Base-by-base conservation (phyloP, 2,888 invertebrate genomes). In the Melieria crassipennis region DNA sequence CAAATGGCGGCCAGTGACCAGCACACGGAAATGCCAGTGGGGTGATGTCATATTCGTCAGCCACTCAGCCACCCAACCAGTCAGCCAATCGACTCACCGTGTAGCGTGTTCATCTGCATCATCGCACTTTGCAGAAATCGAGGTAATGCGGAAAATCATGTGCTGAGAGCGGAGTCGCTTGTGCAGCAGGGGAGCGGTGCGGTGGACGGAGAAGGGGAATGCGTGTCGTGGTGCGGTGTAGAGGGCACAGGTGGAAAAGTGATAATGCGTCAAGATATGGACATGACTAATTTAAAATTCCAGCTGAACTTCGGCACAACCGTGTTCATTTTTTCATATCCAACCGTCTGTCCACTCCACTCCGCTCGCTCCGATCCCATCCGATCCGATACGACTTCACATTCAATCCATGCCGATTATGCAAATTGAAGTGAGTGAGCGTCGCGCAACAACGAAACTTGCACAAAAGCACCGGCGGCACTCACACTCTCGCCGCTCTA, bases 1-100 rank as follows among this genome's bases (percentile, higher is more conserved):
- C 60, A 60, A 58, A 47, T 57, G 13, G 58, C 66, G 66, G 66
- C 11, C 7, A 46, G 43, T 30, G 43, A 48, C 48, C 42, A 57
- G 52, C 57, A 11, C 65, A 72, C 69, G 64, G 65, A 70, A 73
- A 70, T 73, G 65, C 60, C 45, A 56, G 62, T 42, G 48, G 70
- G 80, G 79, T 83, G 83, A 83, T 82, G 83, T 83, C 83, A 83
- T 80, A 79, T 81, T 80, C 83, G 76, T 30, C 30, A 30, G 30
- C 30, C 30, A 30, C 30, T 30, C 30, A 30, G 30, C 30, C 30
- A 30, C 30, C 30, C 30, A 30, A 30, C 30, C 30, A 30, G 30
- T 30, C 30, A 30, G 30, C 30, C 30, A 30, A 30, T 30, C 30
- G 30, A 30, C 30, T 30, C 30, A 30, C 30, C 30, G 30, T 30